A percentile compares a stretch with the other conserved stretches of the same genome.
phyloP scores from a whole-genome alignment of 2,797 vertebrate genomes.

The Poecilia gillii region DNA sequence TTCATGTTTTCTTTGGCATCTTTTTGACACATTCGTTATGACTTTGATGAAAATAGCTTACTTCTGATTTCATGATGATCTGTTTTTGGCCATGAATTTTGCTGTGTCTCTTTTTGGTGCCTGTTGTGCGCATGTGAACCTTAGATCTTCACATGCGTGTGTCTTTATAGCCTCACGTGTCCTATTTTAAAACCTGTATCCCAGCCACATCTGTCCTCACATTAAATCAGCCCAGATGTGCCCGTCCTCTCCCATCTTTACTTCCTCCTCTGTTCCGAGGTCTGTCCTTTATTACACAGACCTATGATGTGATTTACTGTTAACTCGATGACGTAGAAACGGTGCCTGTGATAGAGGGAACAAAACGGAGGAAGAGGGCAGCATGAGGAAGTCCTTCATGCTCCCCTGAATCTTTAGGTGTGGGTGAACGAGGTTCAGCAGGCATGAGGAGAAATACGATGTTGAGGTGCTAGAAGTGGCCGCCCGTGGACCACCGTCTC shows the following conservation, averaged over 20 bases:
- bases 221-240: constrained; percentile 30
- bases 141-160: constrained; percentile 20
- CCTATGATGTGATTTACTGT: constrained; percentile 70
- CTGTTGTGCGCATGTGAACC: not conserved
- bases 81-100: not conserved
- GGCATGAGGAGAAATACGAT: constrained; percentile 28
- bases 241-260: constrained; percentile 42
- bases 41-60: not conserved
- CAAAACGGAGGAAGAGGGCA: constrained; percentile 24
- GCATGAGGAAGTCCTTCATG: constrained; percentile 72
- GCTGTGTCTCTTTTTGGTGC: not conserved
- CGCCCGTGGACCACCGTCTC: constrained; percentile 21
- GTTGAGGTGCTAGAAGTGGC: constrained; percentile 36
- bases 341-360: constrained; percentile 11
- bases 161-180: constrained; percentile 49
- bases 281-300: constrained; percentile 66
- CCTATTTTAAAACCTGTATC: constrained; percentile 48
- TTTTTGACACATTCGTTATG: not conserved
- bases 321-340: constrained; percentile 59
- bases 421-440: constrained; percentile 59
- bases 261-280: constrained; percentile 32
- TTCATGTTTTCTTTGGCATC: not conserved
- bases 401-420: constrained; percentile 68
- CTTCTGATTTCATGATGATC: not conserved
- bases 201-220: constrained; percentile 29